Evolutionary conservation across 2,113 vertebrate genomes (phyloP).

Genomic region (Marmota flaviventris): DNA sequence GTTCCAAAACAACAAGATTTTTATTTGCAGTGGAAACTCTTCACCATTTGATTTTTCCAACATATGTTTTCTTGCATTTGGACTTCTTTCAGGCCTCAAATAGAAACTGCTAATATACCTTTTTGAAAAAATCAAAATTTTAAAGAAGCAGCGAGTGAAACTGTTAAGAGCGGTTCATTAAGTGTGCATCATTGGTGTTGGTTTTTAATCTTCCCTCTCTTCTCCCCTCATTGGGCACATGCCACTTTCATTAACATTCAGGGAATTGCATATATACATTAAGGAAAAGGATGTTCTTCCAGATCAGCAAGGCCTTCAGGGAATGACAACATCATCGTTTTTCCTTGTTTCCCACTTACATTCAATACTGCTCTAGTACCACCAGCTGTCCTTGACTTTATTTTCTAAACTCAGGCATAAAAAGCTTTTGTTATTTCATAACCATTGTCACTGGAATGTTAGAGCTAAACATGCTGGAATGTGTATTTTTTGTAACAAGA

Average conservation of each 20-base stretch:
- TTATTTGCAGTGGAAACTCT: neutral
- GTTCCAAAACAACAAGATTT: neutral
- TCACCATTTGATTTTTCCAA: slow-evolving; percentile 33
- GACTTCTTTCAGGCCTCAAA: neutral
- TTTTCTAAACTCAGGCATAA: neutral
- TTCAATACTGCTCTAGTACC: neutral
- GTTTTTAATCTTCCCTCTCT: slow-evolving; percentile 68
- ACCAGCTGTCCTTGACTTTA: neutral
- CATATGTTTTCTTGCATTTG: neutral
- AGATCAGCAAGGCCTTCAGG: slow-evolving; percentile 52
- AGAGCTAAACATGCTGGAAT: neutral
- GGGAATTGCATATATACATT: neutral
- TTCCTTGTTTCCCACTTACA: neutral
- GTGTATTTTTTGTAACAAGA: neutral
- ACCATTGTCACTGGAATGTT: neutral
- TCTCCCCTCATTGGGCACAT: slow-evolving; percentile 68
- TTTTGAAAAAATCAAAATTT: slow-evolving; percentile 32
- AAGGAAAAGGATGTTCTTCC: slow-evolving; percentile 49
- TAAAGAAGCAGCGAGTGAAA: slow-evolving; percentile 42
- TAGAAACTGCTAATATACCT: neutral
- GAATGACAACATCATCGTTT: neutral
- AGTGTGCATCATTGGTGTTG: slow-evolving; percentile 33
- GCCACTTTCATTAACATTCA: slow-evolving; percentile 61
- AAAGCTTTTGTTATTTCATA: neutral
- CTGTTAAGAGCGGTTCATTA: slow-evolving; percentile 43